These are phyloP conservation scores for Merluccius polli DNA, from an alignment of 2,797 vertebrate genomes.

Conservation along the genomic window DNA sequence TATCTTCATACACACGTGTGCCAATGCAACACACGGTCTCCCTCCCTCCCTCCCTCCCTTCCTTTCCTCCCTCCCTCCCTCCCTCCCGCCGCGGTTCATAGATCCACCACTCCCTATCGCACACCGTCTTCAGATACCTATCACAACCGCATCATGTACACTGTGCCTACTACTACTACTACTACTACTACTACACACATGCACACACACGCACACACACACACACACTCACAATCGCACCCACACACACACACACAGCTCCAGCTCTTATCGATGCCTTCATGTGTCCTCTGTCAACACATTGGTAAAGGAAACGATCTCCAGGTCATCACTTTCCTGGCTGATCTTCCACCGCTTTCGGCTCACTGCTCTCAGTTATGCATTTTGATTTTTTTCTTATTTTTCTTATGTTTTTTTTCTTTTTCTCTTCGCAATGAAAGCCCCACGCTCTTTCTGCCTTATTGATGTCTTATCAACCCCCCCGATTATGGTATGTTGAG, in stretches of 20 bases:
- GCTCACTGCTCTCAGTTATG: slow-evolving; percentile 62
- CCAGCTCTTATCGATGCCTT: slow-evolving; percentile 44
- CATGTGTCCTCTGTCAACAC: slow-evolving; percentile 72
- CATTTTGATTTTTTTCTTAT: too few species aligned
- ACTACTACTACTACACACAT: neutral
- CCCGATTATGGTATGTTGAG: slow-evolving; percentile 64
- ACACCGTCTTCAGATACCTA: neutral
- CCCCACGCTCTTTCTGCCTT: slow-evolving; percentile 69
- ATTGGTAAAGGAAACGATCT: slow-evolving; percentile 54
- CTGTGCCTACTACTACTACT: neutral
- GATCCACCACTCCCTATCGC: neutral
- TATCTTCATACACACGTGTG: neutral
- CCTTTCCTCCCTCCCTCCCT: neutral
- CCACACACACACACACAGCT: neutral
- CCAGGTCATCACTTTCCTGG: slow-evolving; percentile 12
- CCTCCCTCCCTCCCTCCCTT: neutral
- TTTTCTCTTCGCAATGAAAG: slow-evolving; percentile 51
- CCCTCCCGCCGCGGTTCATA: neutral
- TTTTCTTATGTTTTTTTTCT: slow-evolving; percentile 17
- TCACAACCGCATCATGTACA: neutral
- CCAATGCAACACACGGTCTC: neutral
- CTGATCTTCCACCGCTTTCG: slow-evolving; percentile 17
- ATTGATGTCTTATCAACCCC: slow-evolving; percentile 65
- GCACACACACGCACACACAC: neutral
- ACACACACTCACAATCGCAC: neutral